phyloP scores from a whole-genome alignment of 2,888 invertebrate genomes.

The Vanessa cardui region DNA sequence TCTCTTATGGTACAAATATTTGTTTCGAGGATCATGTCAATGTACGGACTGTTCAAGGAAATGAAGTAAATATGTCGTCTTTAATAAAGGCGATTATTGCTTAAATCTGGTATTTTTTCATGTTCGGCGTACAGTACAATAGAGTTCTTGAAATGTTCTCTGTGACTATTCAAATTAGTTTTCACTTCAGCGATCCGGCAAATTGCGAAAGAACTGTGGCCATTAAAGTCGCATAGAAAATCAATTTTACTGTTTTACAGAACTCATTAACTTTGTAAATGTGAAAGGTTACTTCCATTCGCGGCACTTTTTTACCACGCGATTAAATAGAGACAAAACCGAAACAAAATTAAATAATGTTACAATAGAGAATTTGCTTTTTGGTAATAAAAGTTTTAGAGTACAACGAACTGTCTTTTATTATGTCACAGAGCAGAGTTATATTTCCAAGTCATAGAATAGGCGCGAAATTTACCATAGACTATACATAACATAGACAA shows the following conservation, averaged over 20 bases:
- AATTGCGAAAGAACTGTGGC: conserved; percentile 47
- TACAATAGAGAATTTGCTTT: too few species aligned
- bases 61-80: not conserved
- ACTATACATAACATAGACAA: too few species aligned
- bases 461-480: too few species aligned
- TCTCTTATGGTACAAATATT: not conserved
- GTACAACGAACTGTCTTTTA: too few species aligned
- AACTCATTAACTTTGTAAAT: not conserved
- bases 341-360: too few species aligned
- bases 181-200: conserved; percentile 59
- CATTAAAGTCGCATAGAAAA: conserved; percentile 34
- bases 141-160: conserved; percentile 40
- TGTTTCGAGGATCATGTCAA: not conserved
- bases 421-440: too few species aligned
- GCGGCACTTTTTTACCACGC: not conserved
- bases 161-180: conserved; percentile 59
- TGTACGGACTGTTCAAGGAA: not conserved
- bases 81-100: conserved; percentile 5
- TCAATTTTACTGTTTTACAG: conserved; percentile 1
- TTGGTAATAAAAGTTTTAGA: too few species aligned
- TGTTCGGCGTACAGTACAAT: conserved; percentile 41
- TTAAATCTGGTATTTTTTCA: not conserved
- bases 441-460: too few species aligned
- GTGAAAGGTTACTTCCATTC: not conserved
- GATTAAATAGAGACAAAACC: not conserved